A percentile compares a stretch with the other conserved stretches of the same genome.
Conservation (phyloP, 1,140 invertebrate species). For the Nephotettix cincticeps region DNA sequence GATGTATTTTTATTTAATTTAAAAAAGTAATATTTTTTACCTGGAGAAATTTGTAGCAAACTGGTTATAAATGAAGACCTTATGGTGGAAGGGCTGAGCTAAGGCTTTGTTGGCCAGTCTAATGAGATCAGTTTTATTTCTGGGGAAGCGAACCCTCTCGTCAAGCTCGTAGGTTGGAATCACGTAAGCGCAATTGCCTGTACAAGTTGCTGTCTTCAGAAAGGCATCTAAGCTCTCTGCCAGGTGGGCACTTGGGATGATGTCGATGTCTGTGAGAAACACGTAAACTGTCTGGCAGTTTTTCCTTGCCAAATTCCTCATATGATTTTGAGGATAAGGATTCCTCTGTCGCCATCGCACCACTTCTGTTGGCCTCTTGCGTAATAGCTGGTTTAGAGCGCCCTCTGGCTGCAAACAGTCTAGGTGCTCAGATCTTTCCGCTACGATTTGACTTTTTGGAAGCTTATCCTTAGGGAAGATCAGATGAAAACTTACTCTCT, state of each 20-base stretch:
- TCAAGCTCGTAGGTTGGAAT: slow-evolving; percentile 91
- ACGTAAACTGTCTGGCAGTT: slow-evolving; percentile 78
- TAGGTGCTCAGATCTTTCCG: slow-evolving; percentile 48
- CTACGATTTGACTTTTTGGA: slow-evolving; percentile 47
- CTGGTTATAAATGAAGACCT: slow-evolving; percentile 91
- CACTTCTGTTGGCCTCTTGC: slow-evolving; percentile 52
- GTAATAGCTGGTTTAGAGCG: slow-evolving; percentile 55
- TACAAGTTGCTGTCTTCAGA: slow-evolving; percentile 50
- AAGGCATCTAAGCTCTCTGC: slow-evolving; percentile 68
- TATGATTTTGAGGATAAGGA: slow-evolving; percentile 83
- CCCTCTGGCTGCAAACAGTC: slow-evolving; percentile 66
- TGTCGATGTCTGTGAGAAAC: slow-evolving; percentile 83
- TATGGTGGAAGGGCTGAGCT: slow-evolving; percentile 88
- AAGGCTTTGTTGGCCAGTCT: slow-evolving; percentile 70
- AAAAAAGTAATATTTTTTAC: slow-evolving; percentile 52
- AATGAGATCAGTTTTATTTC: slow-evolving; percentile 74
- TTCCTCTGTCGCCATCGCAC: slow-evolving; percentile 66
- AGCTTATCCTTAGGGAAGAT: slow-evolving; percentile 58
- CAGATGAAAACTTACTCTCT: slow-evolving; percentile 70
- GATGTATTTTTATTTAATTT: neutral
- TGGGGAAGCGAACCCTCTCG: slow-evolving; percentile 70
- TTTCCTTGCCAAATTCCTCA: slow-evolving; percentile 80
- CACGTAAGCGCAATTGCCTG: slow-evolving; percentile 80
- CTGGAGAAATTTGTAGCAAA: slow-evolving; percentile 90
- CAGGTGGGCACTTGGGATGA: slow-evolving; percentile 71